Evolutionary conservation across 2,888 invertebrate species (phyloP), one percentile per base, ranked within the genome.

Genomic region (Leptinotarsa juncta): DNA sequence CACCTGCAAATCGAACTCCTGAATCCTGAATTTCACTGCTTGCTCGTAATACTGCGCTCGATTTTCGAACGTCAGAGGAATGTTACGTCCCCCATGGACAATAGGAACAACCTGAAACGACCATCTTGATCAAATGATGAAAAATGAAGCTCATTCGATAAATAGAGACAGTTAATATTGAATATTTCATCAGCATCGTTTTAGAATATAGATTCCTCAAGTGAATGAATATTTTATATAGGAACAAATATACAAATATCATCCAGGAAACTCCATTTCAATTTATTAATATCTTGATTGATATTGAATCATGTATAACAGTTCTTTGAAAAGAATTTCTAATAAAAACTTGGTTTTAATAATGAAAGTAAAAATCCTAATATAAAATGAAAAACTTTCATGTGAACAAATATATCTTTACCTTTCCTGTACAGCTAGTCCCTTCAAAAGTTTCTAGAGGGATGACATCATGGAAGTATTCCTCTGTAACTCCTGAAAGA

Each of bases 391-490:
- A 32, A 32, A 32, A 32, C 32, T 32, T 26, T 26, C 26, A 26
- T 26, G 26, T 26, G 26, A 26, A 26, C 4, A 26, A 26, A 26
- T 26, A 26, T 26, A 42, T 42, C 10, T 51, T 77, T 78, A 88
- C 87, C 81, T 88, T 88, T 76, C 91, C 91, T n/a, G 90, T 90
- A 81, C 91, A 90, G 82, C 91, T 91, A 70, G 91, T 90, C 16
- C 91, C 91, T 84, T 91, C 91, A 85, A 92, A 92, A 82, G 88
- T 89, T 82, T 92, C 91, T 80, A 92, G 83, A 3, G 92, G 92
- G 78, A 92, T 91, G 48, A 90, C 86, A 83, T 92, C 92, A 84
- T 91, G 90, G 84, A 92, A 92, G 79, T 85, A 87, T 3, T 89
- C 89, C 80, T 91, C 90, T 67, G 90, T 91, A 20, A 92, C 90